Conservation (phyloP, 1,140 invertebrate species). For the Leguminivora glycinivorella region DNA sequence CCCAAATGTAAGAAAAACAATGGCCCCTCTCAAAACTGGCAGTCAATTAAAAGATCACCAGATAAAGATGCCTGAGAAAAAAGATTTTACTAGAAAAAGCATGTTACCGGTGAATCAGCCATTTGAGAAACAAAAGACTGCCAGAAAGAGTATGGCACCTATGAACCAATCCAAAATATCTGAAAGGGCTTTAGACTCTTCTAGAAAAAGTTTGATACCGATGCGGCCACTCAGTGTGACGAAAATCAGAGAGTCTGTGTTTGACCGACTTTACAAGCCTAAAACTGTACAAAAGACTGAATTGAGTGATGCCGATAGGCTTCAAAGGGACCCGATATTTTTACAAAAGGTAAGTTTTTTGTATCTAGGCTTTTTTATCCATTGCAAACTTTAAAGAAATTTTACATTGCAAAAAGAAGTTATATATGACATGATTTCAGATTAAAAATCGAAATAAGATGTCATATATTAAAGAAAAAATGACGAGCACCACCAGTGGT, state of each 20-base stretch:
- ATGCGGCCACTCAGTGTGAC: conserved; percentile 29
- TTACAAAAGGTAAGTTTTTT: conserved; percentile 43
- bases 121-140: background rate
- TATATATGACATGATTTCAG: too few relatives aligned
- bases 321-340: conserved; percentile 54
- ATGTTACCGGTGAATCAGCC: conserved; percentile 22
- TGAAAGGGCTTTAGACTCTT: background rate
- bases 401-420: too few relatives aligned
- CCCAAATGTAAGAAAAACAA: conserved; percentile 25
- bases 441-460: too few relatives aligned
- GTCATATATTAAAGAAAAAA: too few relatives aligned
- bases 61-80: conserved; percentile 6
- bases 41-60: conserved; percentile 22
- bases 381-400: too few relatives aligned
- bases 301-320: conserved; percentile 46
- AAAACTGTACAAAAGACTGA: conserved; percentile 48
- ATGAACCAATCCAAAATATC: conserved; percentile 16
- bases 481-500: too few relatives aligned
- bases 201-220: conserved; percentile 25
- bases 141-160: conserved; percentile 26
- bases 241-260: conserved; percentile 47
- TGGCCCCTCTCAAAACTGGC: conserved; percentile 24
- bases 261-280: conserved; percentile 70
- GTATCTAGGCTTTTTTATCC: too few relatives aligned
- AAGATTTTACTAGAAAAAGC: conserved; percentile 37